phyloP scores from a whole-genome alignment of 2,797 vertebrate genomes.

The Hemibagrus guttatus region DNA sequence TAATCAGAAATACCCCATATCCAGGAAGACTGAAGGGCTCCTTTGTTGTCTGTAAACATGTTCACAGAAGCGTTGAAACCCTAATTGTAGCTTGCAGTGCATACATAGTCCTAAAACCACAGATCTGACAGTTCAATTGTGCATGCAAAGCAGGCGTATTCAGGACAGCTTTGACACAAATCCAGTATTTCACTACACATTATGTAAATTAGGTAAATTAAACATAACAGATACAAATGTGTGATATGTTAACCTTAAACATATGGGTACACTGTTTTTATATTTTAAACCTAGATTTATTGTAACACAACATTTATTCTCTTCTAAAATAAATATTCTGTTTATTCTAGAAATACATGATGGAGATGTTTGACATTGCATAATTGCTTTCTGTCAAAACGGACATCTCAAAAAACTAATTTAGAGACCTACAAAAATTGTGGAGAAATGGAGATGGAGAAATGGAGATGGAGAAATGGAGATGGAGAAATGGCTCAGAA shows the following conservation, averaged over 20 bases:
- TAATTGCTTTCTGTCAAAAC: neutral
- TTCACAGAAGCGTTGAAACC: neutral
- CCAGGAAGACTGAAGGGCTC: neutral
- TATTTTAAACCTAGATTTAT: neutral
- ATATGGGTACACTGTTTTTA: neutral
- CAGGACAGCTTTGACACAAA: slow-evolving; percentile 7
- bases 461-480: too few species aligned
- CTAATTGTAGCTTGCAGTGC: neutral
- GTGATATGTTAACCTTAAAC: neutral
- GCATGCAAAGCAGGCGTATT: neutral
- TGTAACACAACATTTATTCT: neutral
- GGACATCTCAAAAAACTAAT: neutral
- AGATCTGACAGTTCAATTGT: neutral
- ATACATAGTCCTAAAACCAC: neutral
- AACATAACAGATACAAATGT: neutral
- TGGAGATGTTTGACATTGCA: neutral
- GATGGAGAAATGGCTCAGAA: neutral
- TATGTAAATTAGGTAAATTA: neutral
- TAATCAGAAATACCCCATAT: neutral
- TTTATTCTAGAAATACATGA: too few species aligned
- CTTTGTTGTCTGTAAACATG: neutral
- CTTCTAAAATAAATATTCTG: neutral
- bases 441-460: too few species aligned
- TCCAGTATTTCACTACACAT: neutral
- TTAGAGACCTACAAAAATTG: neutral